Conservation (phyloP, 2,113 vertebrate species). For the Nibea albiflora region DNA sequence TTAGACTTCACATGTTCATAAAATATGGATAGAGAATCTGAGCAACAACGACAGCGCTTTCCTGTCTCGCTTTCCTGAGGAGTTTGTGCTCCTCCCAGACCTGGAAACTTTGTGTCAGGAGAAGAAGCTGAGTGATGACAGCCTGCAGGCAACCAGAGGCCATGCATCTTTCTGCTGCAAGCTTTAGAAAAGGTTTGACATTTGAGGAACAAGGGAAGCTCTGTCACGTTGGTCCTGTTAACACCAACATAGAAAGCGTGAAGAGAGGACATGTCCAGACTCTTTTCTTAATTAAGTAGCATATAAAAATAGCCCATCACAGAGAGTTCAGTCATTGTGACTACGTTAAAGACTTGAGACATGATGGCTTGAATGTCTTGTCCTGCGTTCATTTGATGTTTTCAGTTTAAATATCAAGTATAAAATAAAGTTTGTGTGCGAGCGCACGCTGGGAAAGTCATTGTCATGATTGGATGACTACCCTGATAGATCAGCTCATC, state of each 20-base stretch:
- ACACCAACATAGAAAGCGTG: neutral
- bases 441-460: no score
- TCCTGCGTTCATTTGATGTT: no score
- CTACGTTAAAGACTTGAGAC: no score
- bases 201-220: slow-evolving; percentile 35
- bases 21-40: slow-evolving; percentile 69
- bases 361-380: no score
- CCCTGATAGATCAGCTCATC: no score
- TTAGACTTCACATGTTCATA: slow-evolving; percentile 67
- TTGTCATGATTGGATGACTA: no score
- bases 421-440: no score
- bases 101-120: slow-evolving; percentile 61
- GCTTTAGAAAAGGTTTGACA: slow-evolving; percentile 26
- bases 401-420: no score
- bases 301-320: neutral
- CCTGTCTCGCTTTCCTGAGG: no score
- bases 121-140: slow-evolving; percentile 42
- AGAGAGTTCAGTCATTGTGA: no score
- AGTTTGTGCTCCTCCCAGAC: slow-evolving; percentile 49
- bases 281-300: neutral
- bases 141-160: slow-evolving; percentile 70
- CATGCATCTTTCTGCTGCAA: slow-evolving; percentile 44
- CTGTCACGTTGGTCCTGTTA: neutral
- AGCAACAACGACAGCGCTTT: slow-evolving; percentile 45
- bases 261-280: neutral